phyloP scores from a whole-genome alignment of 2,888 invertebrate species.

The Aphodius granarius region DNA sequence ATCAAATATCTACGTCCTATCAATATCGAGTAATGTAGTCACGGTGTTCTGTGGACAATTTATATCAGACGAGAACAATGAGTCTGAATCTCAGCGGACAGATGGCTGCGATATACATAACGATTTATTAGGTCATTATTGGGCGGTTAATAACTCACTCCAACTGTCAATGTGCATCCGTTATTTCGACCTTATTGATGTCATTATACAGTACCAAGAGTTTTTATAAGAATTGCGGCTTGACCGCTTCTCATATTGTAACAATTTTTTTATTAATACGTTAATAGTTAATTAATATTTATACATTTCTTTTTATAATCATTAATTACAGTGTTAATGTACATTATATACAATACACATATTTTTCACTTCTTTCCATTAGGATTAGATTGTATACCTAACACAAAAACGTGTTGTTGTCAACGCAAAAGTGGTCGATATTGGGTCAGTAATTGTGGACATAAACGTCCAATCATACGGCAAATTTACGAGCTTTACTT shows the following conservation, averaged over 20 bases:
- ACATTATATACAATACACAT: no score
- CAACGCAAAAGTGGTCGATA: background rate
- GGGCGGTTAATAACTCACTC: background rate
- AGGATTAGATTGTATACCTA: no score
- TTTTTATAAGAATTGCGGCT: no score
- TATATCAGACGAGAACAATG: background rate
- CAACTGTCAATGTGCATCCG: background rate
- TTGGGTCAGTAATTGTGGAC: slow-evolving; percentile 20
- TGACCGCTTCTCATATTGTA: no score
- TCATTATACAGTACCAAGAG: background rate
- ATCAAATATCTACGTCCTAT: slow-evolving; percentile 22
- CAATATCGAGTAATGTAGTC: slow-evolving; percentile 26
- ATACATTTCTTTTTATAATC: no score
- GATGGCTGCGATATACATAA: background rate
- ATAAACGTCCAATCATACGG: slow-evolving; percentile 27
- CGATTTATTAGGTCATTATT: background rate
- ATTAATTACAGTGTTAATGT: no score
- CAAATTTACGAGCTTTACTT: slow-evolving; percentile 25
- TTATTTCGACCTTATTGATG: background rate
- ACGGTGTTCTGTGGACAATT: background rate
- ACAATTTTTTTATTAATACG: no score
- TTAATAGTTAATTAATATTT: no score
- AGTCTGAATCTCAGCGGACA: background rate
- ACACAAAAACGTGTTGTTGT: no score
- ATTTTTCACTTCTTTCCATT: no score